Evolutionary conservation across 2,888 invertebrate species (phyloP).

Genomic region (Mactromeris polynyma): DNA sequence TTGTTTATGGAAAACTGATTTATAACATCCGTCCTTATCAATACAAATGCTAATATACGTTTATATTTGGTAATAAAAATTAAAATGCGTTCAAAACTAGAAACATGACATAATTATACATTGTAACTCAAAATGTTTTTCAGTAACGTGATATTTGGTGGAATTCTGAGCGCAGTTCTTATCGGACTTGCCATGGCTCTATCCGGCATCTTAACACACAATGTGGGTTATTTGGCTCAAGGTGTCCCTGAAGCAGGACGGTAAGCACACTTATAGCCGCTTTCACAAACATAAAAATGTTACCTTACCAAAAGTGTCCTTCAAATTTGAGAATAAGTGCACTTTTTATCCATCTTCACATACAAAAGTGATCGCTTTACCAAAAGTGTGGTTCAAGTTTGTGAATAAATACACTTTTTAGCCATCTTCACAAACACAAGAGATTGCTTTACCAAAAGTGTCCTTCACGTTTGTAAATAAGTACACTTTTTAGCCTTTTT

Average conservation of each 20-base stretch:
- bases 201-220: slow-evolving; percentile 13
- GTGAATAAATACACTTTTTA: too few species aligned
- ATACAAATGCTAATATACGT: too few species aligned
- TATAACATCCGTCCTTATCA: too few species aligned
- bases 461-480: too few species aligned
- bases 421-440: too few species aligned
- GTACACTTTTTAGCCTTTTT: too few species aligned
- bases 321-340: too few species aligned
- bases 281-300: not conserved
- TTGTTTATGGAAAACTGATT: too few species aligned
- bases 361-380: too few species aligned
- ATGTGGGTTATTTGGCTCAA: slow-evolving; percentile 42
- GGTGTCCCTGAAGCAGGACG: not conserved
- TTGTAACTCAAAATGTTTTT: slow-evolving; percentile 29
- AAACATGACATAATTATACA: not conserved
- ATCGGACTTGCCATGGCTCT: slow-evolving; percentile 31
- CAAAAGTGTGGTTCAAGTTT: too few species aligned
- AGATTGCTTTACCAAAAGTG: too few species aligned
- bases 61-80: not conserved
- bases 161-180: slow-evolving; percentile 50
- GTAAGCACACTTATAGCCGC: not conserved
- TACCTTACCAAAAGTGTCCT: not conserved
- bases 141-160: slow-evolving; percentile 81
- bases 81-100: not conserved
- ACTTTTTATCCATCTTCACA: too few species aligned